These are phyloP conservation scores for Verasper variegatus DNA, from an alignment of 2,113 vertebrate genomes.

Conservation along the genomic window DNA sequence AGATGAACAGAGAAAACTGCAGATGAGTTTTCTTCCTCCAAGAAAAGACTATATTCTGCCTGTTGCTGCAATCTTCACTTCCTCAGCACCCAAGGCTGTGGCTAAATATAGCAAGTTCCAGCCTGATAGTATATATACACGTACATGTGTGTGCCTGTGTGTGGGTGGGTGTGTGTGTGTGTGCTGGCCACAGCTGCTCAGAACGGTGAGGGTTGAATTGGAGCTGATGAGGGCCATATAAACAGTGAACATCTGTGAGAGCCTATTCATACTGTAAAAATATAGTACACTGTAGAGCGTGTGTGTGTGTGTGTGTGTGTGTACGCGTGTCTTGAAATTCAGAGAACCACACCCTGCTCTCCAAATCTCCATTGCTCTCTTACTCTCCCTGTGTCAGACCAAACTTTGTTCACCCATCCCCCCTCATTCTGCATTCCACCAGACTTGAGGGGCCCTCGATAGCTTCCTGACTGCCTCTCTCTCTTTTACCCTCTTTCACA, in stretches of 20 bases:
- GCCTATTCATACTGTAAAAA: slow-evolving; percentile 72
- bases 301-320: slow-evolving; percentile 24
- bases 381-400: slow-evolving; percentile 37
- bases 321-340: slow-evolving; percentile 17
- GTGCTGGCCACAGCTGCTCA: slow-evolving; percentile 48
- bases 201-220: slow-evolving; percentile 51
- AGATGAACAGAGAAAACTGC: slow-evolving; percentile 12
- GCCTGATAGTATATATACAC: slow-evolving; percentile 27
- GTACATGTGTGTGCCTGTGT: slow-evolving; percentile 5
- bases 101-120: slow-evolving; percentile 69
- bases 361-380: slow-evolving; percentile 12
- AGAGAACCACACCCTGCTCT: slow-evolving; percentile 50
- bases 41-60: slow-evolving; percentile 35
- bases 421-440: slow-evolving; percentile 64
- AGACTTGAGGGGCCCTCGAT: slow-evolving; percentile 68
- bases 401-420: slow-evolving; percentile 47
- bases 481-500: not conserved
- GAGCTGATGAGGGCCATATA: slow-evolving; percentile 65
- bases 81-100: slow-evolving; percentile 32
- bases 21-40: slow-evolving; percentile 4
- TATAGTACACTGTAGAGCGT: slow-evolving; percentile 22
- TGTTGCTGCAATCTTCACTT: slow-evolving; percentile 56
- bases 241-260: slow-evolving; percentile 75
- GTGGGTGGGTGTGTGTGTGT: not conserved
- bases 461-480: slow-evolving; percentile 72